Base-by-base conservation (phyloP, 2,113 vertebrate species). In the Pycnonotus jocosus region DNA sequence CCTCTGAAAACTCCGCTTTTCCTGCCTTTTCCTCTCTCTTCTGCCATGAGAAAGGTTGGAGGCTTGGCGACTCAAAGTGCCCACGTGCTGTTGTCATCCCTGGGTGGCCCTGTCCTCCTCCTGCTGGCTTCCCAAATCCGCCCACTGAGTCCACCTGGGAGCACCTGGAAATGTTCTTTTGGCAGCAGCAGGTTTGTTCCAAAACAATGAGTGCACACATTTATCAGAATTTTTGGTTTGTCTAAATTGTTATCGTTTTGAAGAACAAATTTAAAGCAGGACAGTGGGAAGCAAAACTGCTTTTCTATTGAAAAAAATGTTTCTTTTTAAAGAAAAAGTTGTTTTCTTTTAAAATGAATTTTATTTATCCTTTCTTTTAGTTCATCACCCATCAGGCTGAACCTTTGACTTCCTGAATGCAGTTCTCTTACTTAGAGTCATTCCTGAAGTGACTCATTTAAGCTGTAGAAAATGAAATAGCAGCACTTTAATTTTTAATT, bases 141-240 rank as follows among this genome's bases (percentile, higher is more conserved):
- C 23, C 16, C 25, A 1, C 25, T 5, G 28, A 31, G 23, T 17
- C 42, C 61, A 22, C 12, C 31, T 21, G 23, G 61, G 37, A 74
- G 30, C 65, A 57, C 19, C 76, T 60, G 57, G 47, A 47, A 70
- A 64, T 17, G 16, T 11, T 51, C 38, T 9, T 3, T 25, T 28
- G 71, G 25, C 56, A 24, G 40, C 23, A 48, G 45, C 25, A 56
- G 38, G 3, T 65, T 61, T 61, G 14, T 24, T 81, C 22, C 25
- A 22, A 37, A 82, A 2, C 15, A 37, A 25, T 0, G 23, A 33
- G 5, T 18, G 7, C 40, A 2, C 2, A 2, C 12, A 1, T 27
- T 37, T 9, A 1, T 58, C 50, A 35, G 7, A 33, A 56, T 27
- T 74, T 30, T 21, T 50, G 28, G 10, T 42, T 71, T 74, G 35